These are phyloP conservation scores for Aegotheles bennettii DNA, from an alignment of 2,113 vertebrate genomes.

Conservation along the genomic window DNA sequence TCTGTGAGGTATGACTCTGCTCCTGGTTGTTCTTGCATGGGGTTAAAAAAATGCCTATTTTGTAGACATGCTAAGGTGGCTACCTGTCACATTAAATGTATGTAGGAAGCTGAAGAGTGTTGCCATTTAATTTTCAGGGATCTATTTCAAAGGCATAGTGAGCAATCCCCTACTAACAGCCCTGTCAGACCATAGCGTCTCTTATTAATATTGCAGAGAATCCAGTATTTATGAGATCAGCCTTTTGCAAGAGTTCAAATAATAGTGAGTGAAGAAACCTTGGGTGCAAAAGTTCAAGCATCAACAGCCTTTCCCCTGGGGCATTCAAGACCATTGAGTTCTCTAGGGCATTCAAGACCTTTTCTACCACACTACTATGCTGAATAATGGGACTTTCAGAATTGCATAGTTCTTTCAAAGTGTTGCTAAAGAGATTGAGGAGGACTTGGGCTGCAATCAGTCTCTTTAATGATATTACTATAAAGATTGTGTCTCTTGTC, in stretches of 20 bases:
- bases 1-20: background rate
- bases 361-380: background rate
- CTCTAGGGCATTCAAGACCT: background rate
- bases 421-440: background rate
- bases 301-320: background rate
- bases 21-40: background rate
- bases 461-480: background rate
- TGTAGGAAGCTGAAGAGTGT: background rate
- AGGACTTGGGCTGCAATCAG: background rate
- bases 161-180: background rate
- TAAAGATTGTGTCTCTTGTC: background rate
- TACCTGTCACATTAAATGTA: background rate
- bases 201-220: background rate
- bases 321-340: background rate
- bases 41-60: background rate
- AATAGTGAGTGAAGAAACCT: background rate
- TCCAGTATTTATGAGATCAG: background rate
- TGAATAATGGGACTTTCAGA: background rate
- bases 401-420: background rate
- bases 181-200: background rate
- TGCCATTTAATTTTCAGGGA: background rate
- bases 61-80: background rate
- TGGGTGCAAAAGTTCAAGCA: background rate
- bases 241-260: background rate
- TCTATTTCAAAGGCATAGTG: background rate